These are phyloP conservation scores for Crax fasciolata DNA, from an alignment of 2,797 vertebrate genomes.

Conservation along the genomic window DNA sequence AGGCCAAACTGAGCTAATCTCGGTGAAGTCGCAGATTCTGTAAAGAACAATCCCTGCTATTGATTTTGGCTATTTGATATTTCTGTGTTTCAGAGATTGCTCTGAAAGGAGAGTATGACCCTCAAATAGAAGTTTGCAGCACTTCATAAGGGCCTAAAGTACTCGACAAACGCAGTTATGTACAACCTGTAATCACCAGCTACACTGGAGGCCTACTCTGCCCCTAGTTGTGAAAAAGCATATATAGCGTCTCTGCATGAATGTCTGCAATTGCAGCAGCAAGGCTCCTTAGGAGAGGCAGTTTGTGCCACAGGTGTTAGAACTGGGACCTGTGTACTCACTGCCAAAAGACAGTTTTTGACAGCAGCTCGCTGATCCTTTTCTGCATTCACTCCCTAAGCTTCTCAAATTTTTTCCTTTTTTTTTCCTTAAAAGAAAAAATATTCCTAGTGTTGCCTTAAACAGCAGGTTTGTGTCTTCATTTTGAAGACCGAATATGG, in stretches of 20 bases:
- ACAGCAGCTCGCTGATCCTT: neutral
- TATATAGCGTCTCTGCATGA: neutral
- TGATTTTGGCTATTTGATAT: slow-evolving; percentile 51
- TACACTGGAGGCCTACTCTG: neutral
- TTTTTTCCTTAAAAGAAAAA: neutral
- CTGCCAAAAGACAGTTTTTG: neutral
- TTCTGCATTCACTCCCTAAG: neutral
- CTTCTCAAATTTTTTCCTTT: neutral
- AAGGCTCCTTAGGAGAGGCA: neutral
- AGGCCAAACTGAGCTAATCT: slow-evolving; percentile 31
- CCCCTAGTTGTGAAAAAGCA: slow-evolving; percentile 16
- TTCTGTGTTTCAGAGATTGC: slow-evolving; percentile 22
- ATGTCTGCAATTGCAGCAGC: neutral
- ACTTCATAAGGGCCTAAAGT: neutral
- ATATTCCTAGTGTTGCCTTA: neutral
- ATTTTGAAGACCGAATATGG: neutral
- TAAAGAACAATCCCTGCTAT: slow-evolving; percentile 49
- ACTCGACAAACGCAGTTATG: slow-evolving; percentile 49
- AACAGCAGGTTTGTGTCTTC: neutral
- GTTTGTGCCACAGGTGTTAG: neutral
- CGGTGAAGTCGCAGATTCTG: slow-evolving; percentile 29
- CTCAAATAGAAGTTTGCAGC: slow-evolving; percentile 49
- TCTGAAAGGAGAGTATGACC: neutral
- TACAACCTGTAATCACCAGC: slow-evolving; percentile 51
- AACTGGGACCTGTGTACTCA: neutral